Percentiles rank a stretch among this genome's conserved stretches.
phyloP scores from a whole-genome alignment of 2,797 vertebrate species.

The Dryobates pubescens region DNA sequence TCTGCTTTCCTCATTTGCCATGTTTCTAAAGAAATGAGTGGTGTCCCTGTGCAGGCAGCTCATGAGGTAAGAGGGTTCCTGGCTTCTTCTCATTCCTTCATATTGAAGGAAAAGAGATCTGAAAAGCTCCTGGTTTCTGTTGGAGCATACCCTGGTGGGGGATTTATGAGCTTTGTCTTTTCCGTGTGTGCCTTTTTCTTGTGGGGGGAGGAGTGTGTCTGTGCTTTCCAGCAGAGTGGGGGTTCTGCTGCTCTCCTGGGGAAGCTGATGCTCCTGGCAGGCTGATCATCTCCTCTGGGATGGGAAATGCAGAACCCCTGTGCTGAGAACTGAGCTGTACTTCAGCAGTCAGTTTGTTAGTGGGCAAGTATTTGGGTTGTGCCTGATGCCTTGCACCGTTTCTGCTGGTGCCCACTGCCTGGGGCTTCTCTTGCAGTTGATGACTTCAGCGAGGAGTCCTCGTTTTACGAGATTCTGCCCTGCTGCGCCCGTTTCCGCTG shows the following conservation, averaged over 20 bases:
- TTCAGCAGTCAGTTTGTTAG: neutral
- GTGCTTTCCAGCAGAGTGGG: too few species aligned
- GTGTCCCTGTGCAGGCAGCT: neutral
- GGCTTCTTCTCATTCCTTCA: neutral
- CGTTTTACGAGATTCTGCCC: constrained; percentile 97
- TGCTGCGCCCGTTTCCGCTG: constrained; percentile 97
- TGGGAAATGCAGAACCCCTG: neutral
- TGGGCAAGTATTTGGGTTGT: neutral
- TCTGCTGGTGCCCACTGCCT: neutral
- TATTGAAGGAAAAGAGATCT: neutral
- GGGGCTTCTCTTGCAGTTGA: constrained; percentile 80
- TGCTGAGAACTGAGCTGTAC: neutral
- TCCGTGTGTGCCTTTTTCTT: too few species aligned
- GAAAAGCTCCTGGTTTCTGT: neutral
- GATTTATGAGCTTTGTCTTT: neutral
- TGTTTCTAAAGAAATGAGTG: neutral
- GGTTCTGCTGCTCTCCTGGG: neutral
- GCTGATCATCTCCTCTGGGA: neutral
- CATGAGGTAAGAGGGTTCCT: neutral
- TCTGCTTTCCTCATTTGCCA: neutral
- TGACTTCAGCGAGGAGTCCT: constrained; percentile 94
- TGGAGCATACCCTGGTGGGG: neutral
- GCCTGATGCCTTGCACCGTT: neutral
- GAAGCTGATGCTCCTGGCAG: neutral
- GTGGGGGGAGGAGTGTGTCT: too few species aligned